Evolutionary conservation across 2,888 invertebrate species (phyloP).

Genomic region (Drosophila setosimentum): DNA sequence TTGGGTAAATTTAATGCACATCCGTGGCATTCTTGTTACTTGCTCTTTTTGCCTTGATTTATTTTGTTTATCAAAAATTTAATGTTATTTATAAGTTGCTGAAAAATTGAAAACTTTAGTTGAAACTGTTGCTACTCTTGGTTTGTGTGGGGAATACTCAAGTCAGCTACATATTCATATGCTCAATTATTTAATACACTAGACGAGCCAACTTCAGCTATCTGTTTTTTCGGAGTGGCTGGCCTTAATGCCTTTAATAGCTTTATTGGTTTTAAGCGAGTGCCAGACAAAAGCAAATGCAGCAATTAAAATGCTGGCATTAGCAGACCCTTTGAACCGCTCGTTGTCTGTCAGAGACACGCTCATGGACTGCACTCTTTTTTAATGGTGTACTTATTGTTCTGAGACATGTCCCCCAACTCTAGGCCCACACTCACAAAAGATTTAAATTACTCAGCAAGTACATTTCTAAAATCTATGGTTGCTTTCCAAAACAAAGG

Average conservation of each 20-base stretch:
- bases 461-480: neutral
- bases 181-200: conserved; percentile 71
- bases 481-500: neutral
- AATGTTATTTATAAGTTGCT: conserved; percentile 72
- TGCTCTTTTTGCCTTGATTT: conserved; percentile 55
- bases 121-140: conserved; percentile 7
- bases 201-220: conserved; percentile 38
- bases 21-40: conserved; percentile 28
- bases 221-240: conserved; percentile 9
- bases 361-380: conserved; percentile 58
- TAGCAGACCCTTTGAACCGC: conserved; percentile 67
- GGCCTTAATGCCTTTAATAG: conserved; percentile 29
- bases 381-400: conserved; percentile 53
- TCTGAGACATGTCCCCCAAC: conserved; percentile 39
- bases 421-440: neutral
- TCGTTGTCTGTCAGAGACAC: conserved; percentile 65
- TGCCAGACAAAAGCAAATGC: conserved; percentile 13
- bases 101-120: conserved; percentile 62
- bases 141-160: conserved; percentile 49
- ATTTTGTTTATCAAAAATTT: conserved; percentile 75
- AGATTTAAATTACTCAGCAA: neutral
- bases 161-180: conserved; percentile 65
- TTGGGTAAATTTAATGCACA: conserved; percentile 61
- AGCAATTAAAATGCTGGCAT: conserved; percentile 69
- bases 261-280: conserved; percentile 59